Conservation (phyloP, 2,888 invertebrate genomes). For the Amphiduros pacificus region DNA sequence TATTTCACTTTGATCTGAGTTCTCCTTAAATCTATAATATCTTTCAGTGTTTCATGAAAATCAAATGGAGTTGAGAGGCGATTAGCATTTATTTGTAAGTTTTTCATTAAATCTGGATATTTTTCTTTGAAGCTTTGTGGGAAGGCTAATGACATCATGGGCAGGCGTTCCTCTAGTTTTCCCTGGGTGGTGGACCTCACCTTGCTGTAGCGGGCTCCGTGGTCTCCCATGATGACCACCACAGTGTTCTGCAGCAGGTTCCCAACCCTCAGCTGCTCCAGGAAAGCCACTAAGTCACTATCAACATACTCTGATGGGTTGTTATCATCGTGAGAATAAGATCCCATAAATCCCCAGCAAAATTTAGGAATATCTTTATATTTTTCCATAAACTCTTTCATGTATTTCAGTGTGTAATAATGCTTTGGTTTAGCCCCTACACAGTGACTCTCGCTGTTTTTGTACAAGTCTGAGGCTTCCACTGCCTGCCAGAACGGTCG, state of each 20-base stretch:
- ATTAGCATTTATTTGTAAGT: constrained; percentile 35
- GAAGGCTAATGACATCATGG: constrained; percentile 47
- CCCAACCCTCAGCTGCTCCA: constrained; percentile 33
- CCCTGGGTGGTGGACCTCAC: constrained; percentile 47
- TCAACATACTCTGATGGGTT: constrained; percentile 51
- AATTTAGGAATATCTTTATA: constrained; percentile 44
- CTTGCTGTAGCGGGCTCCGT: constrained; percentile 47
- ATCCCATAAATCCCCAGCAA: constrained; percentile 44
- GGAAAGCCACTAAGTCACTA: constrained; percentile 34
- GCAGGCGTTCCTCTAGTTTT: constrained; percentile 53
- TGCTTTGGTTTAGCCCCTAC: constrained; percentile 46
- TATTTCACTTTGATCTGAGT: not conserved
- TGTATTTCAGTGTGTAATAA: constrained; percentile 43
- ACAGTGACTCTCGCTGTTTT: constrained; percentile 28
- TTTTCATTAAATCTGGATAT: constrained; percentile 6
- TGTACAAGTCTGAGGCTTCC: constrained; percentile 9
- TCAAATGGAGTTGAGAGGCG: constrained; percentile 51
- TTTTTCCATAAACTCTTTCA: constrained; percentile 44
- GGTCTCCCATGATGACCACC: constrained; percentile 49
- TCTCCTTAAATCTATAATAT: constrained; percentile 34
- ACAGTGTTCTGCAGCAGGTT: constrained; percentile 47
- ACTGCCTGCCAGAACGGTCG: constrained; percentile 49
- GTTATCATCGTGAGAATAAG: constrained; percentile 49
- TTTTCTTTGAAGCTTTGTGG: constrained; percentile 37
- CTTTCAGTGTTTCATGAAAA: constrained; percentile 45